phyloP scores from a whole-genome alignment of 2,113 vertebrate species.

The Zosterops lateralis region DNA sequence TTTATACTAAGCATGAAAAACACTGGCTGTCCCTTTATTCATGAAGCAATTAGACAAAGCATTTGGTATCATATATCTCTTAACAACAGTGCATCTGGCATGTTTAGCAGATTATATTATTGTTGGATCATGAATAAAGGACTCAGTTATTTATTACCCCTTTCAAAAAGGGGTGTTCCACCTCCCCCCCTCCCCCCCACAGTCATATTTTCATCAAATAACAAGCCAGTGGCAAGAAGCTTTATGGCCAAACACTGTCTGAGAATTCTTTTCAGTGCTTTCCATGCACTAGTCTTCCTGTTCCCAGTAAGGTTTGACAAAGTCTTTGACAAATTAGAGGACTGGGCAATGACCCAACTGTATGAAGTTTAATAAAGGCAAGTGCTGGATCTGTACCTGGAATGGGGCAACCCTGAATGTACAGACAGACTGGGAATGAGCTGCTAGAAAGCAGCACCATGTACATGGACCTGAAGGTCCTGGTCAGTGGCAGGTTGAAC shows the following conservation, averaged over 20 bases:
- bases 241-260: not conserved
- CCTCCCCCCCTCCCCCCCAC: not conserved
- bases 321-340: not conserved
- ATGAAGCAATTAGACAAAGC: not conserved
- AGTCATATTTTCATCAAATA: not conserved
- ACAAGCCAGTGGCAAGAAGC: not conserved
- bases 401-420: not conserved
- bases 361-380: not conserved
- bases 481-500: fast-evolving
- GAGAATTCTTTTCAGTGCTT: not conserved
- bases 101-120: not conserved
- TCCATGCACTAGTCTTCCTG: not conserved
- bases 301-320: not conserved
- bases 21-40: not conserved
- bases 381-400: not conserved
- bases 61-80: not conserved
- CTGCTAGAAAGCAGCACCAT: fast-evolving
- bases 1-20: not conserved
- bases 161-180: not conserved
- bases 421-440: not conserved
- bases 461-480: fast-evolving
- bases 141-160: not conserved
- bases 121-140: not conserved
- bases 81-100: not conserved
- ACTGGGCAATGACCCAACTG: not conserved